These are phyloP conservation scores for Trichopoda pennipes DNA, from an alignment of 2,888 invertebrate genomes.

Conservation along the genomic window DNA sequence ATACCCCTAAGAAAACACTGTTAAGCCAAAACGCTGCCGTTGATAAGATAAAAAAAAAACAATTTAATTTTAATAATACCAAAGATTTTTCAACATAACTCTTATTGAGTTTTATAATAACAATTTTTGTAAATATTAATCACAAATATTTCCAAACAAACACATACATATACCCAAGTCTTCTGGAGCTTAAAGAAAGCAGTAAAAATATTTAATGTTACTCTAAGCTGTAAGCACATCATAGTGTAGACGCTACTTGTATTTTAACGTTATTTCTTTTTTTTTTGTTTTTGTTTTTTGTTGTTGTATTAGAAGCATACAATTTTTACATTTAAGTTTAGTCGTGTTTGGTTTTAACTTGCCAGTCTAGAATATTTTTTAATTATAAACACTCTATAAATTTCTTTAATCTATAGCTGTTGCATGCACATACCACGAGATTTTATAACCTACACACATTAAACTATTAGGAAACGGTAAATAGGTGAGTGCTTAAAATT, in stretches of 20 bases:
- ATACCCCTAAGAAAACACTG: too few species aligned
- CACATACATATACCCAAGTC: not conserved
- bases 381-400: slow-evolving; percentile 68
- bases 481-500: not conserved
- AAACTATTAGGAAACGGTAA: slow-evolving; percentile 28
- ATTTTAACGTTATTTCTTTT: slow-evolving; percentile 1
- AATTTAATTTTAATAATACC: slow-evolving; percentile 51
- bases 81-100: slow-evolving; percentile 45
- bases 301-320: slow-evolving; percentile 40
- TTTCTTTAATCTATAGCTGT: slow-evolving; percentile 67
- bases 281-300: not conserved
- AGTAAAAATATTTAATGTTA: slow-evolving; percentile 30
- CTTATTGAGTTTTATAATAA: slow-evolving; percentile 61
- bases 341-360: slow-evolving; percentile 53
- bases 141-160: slow-evolving; percentile 41
- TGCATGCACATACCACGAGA: slow-evolving; percentile 52
- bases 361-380: slow-evolving; percentile 65
- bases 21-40: not conserved
- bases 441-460: slow-evolving; percentile 55
- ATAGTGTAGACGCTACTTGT: slow-evolving; percentile 4
- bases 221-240: not conserved
- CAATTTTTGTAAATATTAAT: slow-evolving; percentile 52
- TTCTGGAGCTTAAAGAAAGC: not conserved
- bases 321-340: slow-evolving; percentile 60
- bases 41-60: not conserved